These are phyloP conservation scores for Leptopterna dolabrata DNA, from an alignment of 2,888 invertebrate genomes.

Conservation along the genomic window DNA sequence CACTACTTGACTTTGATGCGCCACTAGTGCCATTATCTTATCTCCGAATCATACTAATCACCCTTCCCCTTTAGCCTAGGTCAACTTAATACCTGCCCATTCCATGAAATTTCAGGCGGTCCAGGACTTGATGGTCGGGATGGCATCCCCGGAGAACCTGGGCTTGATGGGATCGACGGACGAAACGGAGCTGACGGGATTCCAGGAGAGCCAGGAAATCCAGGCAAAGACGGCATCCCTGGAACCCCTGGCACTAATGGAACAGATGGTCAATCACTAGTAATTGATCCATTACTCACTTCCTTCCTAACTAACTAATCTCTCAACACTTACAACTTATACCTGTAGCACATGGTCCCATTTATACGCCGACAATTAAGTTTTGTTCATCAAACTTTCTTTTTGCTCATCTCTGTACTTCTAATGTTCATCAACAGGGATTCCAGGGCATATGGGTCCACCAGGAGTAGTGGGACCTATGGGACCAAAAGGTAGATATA, in stretches of 20 bases:
- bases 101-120: neutral
- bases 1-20: no score
- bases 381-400: neutral
- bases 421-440: conserved; percentile 68
- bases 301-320: no score
- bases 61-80: no score
- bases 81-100: neutral
- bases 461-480: conserved; percentile 79
- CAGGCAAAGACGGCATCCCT: conserved; percentile 78
- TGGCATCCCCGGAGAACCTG: conserved; percentile 91
- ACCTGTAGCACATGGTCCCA: no score
- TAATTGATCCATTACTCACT: conserved; percentile 52
- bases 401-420: neutral
- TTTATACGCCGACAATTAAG: no score
- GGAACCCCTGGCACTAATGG: conserved; percentile 79
- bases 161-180: conserved; percentile 87
- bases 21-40: no score
- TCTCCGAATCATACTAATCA: no score
- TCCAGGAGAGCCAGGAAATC: conserved; percentile 77
- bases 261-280: conserved; percentile 71
- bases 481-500: conserved; percentile 73
- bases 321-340: neutral
- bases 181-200: conserved; percentile 85
- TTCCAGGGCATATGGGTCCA: conserved; percentile 76
- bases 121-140: conserved; percentile 86